Evolutionary conservation across 2,113 vertebrate genomes (phyloP).

Genomic region (Hemichromis elongatus): DNA sequence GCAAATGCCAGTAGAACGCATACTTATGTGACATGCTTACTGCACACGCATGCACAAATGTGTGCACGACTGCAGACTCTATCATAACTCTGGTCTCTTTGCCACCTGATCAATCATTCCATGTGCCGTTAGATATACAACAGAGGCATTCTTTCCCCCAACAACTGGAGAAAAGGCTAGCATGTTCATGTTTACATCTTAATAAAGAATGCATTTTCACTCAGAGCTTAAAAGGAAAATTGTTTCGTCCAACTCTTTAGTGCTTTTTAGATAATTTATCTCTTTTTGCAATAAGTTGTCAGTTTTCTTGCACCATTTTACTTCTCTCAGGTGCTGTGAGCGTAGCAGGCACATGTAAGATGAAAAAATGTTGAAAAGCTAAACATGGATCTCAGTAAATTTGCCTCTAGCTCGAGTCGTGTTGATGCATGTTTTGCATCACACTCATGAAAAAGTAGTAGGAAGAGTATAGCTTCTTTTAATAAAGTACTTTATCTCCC

Average conservation of each 20-base stretch:
- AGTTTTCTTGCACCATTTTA: neutral
- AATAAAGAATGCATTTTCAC: neutral
- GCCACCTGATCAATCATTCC: slow-evolving; percentile 55
- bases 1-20: neutral
- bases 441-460: neutral
- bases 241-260: neutral
- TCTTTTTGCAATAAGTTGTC: neutral
- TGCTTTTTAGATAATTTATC: neutral
- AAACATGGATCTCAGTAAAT: neutral
- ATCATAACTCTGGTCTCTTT: slow-evolving; percentile 32
- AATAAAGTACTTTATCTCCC: slow-evolving; percentile 42
- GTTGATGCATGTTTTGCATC: slow-evolving; percentile 44
- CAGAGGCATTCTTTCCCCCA: slow-evolving; percentile 38
- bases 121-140: slow-evolving; percentile 31
- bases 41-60: slow-evolving; percentile 9
- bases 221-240: neutral
- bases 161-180: slow-evolving; percentile 37
- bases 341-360: neutral
- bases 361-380: neutral
- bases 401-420: slow-evolving; percentile 9
- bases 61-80: neutral
- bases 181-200: neutral
- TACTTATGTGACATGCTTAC: neutral
- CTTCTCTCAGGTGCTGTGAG: neutral
- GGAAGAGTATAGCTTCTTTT: slow-evolving; percentile 31